Base-by-base conservation (phyloP, 1,140 invertebrate genomes). In the Araneus ventricosus region DNA sequence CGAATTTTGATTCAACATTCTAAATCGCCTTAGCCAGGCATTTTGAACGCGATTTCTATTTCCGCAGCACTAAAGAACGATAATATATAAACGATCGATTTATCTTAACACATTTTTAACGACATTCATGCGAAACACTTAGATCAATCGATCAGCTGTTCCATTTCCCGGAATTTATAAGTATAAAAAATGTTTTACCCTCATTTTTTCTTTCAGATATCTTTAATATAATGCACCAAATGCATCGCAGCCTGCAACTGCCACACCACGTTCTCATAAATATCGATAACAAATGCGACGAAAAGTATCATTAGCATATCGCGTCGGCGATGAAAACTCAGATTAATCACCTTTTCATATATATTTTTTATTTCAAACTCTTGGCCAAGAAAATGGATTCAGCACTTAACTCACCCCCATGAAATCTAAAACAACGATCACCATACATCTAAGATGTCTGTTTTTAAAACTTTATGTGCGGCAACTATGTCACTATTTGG, bases 201-300 rank as follows among this genome's bases (percentile, higher is more conserved):
- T 1, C 10, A n/a, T 14, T 59, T 34, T 34, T 87, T 87, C 14
- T 61, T 8, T 61, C 20, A 17, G n/a, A 59, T 22, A 52, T 87
- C 52, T n/a, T 30, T 87, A 59, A 87, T 63, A 30, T 87, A 52
- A 63, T 59, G 5, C 27, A 30, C 41, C 84, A 27, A 67, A 22
- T 86, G 41, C 20, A 22, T 86, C 52, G 52, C 22, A 59, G 27
- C 6, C 34, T 7, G 30, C 20, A 57, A 59, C 41, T 45, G 30
- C 41, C 30, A 37, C 7, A 24, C 59, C 34, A 5, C 59, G 4
- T 34, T 20, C 24, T 87, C 30, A n/a, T 24, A 87, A 63, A 87
- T 87, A 63, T 63, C 85, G 85, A 63, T 63, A 87, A 87, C 85
- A 87, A 87, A 87, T 87, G 57, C 45, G 57, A 37, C 45, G 85